Conservation (phyloP, 2,888 invertebrate species). For the Luperina nickerlii region DNA sequence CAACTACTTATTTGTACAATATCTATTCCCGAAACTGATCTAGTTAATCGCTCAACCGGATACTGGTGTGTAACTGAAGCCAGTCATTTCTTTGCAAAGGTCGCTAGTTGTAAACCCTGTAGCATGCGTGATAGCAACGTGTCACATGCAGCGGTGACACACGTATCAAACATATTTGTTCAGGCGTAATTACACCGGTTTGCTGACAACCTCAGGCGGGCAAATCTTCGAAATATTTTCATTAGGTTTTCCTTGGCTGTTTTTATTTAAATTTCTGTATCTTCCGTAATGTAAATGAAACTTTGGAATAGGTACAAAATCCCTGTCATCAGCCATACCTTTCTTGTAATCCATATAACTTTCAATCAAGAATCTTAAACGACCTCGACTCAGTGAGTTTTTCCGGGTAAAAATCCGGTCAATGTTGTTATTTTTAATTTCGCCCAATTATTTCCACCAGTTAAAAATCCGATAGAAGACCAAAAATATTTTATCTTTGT, state of each 20-base stretch:
- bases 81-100: not conserved
- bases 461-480: constrained; percentile 3
- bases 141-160: constrained; percentile 18
- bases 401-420: not conserved
- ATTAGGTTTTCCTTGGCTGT: not conserved
- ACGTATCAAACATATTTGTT: constrained; percentile 24
- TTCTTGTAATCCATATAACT: not conserved
- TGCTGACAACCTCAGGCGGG: not conserved
- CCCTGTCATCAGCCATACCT: not conserved
- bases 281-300: not conserved
- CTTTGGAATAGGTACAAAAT: not conserved
- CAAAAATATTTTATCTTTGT: constrained; percentile 22
- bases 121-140: constrained; percentile 22
- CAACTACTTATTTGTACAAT: not conserved
- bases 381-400: not conserved
- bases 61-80: not conserved
- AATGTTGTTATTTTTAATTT: constrained; percentile 29
- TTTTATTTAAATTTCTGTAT: not conserved
- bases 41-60: not conserved
- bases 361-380: not conserved
- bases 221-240: not conserved
- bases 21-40: not conserved
- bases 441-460: constrained; percentile 21
- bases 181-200: constrained; percentile 23
- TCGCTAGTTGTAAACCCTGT: not conserved